phyloP scores from a whole-genome alignment of 2,113 vertebrate genomes.

The Oncorhynchus keta region DNA sequence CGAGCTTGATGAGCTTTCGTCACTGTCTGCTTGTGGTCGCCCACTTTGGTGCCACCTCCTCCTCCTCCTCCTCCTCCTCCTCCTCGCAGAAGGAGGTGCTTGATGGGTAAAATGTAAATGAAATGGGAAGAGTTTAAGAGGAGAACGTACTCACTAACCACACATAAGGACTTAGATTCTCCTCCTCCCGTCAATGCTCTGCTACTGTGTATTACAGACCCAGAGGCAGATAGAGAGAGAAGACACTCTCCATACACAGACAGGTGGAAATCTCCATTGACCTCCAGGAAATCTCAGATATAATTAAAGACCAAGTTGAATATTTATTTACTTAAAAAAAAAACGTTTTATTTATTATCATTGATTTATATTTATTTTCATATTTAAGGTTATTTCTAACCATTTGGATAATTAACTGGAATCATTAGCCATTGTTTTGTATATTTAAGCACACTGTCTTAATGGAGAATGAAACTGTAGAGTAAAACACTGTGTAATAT shows the following conservation, averaged over 20 bases:
- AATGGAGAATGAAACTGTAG: neutral
- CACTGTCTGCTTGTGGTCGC: slow-evolving; percentile 47
- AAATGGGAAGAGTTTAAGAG: slow-evolving; percentile 65
- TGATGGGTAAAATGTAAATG: slow-evolving; percentile 73
- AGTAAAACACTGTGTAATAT: neutral
- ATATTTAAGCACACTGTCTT: neutral
- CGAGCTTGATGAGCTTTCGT: slow-evolving; percentile 68
- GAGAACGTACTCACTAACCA: slow-evolving; percentile 38
- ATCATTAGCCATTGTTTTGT: neutral
- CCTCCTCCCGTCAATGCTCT: slow-evolving; percentile 22
- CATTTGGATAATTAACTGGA: neutral
- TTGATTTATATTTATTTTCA: neutral
- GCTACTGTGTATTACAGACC: neutral
- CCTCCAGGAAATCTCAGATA: neutral
- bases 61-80: slow-evolving; percentile 25
- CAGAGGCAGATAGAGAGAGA: no score
- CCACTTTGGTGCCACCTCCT: slow-evolving; percentile 20
- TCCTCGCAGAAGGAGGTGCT: slow-evolving; percentile 58
- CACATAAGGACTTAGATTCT: slow-evolving; percentile 36
- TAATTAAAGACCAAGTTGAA: neutral
- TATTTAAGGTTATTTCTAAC: neutral
- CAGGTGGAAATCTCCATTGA: neutral
- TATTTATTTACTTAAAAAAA: neutral
- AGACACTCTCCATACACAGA: neutral
- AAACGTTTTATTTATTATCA: neutral